These are phyloP conservation scores for Vulpes ferrilata DNA, from an alignment of 2,113 vertebrate genomes.

Conservation along the genomic window DNA sequence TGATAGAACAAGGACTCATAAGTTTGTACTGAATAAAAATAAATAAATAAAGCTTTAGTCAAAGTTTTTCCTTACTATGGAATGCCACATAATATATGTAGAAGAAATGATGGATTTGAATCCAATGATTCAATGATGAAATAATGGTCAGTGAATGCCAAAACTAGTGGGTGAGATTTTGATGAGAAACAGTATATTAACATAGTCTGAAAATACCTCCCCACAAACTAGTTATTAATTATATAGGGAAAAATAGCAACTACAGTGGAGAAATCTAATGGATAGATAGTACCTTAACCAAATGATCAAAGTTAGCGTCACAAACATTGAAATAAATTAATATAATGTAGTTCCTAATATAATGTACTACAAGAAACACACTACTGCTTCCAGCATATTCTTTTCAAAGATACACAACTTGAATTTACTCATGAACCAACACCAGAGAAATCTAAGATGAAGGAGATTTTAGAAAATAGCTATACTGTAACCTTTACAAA, in stretches of 20 bases:
- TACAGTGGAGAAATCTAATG: background rate
- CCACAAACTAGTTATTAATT: background rate
- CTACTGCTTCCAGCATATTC: background rate
- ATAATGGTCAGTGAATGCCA: background rate
- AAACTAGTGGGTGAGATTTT: background rate
- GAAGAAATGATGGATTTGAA: background rate
- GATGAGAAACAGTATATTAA: background rate
- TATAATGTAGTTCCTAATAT: background rate
- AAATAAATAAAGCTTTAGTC: background rate
- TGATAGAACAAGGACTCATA: background rate
- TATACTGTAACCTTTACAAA: background rate
- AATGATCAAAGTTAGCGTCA: background rate
- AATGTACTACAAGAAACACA: background rate
- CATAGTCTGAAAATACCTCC: background rate
- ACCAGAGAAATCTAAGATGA: background rate
- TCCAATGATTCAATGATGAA: too few relatives aligned
- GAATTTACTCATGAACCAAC: background rate
- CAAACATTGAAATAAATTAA: background rate
- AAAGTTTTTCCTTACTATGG: background rate
- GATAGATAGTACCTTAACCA: background rate
- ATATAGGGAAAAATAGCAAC: background rate
- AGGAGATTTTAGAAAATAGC: background rate
- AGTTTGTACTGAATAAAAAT: background rate
- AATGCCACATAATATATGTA: background rate
- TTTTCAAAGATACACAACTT: background rate